Percentiles rank a stretch among this genome's conserved stretches.
Evolutionary conservation across 1,140 invertebrate genomes (phyloP).

Genomic region (Eufriesea mexicana): DNA sequence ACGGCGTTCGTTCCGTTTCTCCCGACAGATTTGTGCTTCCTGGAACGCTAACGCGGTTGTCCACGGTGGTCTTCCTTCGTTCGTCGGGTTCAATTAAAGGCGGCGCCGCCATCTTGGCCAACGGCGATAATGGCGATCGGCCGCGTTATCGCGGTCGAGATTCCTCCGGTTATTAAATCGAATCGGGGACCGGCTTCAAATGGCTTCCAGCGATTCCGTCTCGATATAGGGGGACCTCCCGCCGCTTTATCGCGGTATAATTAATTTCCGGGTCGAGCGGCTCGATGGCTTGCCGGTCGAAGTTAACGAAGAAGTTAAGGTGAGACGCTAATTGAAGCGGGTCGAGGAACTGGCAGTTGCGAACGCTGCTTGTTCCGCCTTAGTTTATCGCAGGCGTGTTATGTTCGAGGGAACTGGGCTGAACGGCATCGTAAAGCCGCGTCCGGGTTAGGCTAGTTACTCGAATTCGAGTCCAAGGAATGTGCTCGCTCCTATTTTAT

Average conservation of each 20-base stretch:
- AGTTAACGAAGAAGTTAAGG: neutral
- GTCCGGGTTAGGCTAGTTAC: too few relatives aligned
- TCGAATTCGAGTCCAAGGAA: too few relatives aligned
- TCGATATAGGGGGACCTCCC: neutral
- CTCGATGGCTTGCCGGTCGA: neutral
- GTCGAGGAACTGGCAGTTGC: neutral
- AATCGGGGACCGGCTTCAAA: neutral
- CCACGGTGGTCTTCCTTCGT: slow-evolving; percentile 50
- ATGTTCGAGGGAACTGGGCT: too few relatives aligned
- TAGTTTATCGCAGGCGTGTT: neutral
- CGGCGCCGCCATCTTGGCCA: slow-evolving; percentile 61
- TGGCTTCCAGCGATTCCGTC: neutral
- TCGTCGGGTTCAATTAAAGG: slow-evolving; percentile 73
- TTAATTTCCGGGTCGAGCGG: slow-evolving; percentile 7
- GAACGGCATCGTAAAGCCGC: too few relatives aligned
- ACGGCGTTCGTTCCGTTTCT: slow-evolving; percentile 29
- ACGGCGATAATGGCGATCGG: slow-evolving; percentile 57
- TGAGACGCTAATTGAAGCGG: slow-evolving; percentile 5
- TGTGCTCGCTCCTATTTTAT: too few relatives aligned
- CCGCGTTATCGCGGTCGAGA: slow-evolving; percentile 42
- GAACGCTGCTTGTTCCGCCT: neutral
- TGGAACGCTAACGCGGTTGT: slow-evolving; percentile 65
- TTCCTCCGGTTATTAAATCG: slow-evolving; percentile 22
- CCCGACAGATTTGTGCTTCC: slow-evolving; percentile 73
- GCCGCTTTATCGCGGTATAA: neutral